A percentile compares a stretch with the other conserved stretches of the same genome.
These are phyloP conservation scores for Eucidaris tribuloides DNA, from an alignment of 35 echinoderm and acorn worm genomes.

Conservation along the genomic window DNA sequence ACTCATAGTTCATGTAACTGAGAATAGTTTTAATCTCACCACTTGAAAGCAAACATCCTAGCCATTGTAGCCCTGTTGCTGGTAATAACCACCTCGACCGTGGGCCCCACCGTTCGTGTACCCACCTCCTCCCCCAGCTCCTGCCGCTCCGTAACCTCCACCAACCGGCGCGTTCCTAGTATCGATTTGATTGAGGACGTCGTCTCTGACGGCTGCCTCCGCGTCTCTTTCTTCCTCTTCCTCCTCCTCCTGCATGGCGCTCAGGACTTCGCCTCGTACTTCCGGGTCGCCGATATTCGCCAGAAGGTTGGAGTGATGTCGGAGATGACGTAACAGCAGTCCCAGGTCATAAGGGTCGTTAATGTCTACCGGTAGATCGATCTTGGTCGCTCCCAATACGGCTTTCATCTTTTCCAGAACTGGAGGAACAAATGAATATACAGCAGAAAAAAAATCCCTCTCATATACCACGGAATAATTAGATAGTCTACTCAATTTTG, in stretches of 20 bases:
- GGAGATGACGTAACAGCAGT: constrained; percentile 70
- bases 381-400: constrained; percentile 69
- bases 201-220: neutral
- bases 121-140: neutral
- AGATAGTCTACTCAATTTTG: neutral
- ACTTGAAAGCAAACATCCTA: too few relatives aligned
- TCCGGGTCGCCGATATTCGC: constrained; percentile 70
- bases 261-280: constrained; percentile 53
- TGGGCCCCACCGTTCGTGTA: neutral
- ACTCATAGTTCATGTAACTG: too few relatives aligned
- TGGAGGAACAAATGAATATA: neutral
- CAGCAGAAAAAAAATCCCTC: neutral
- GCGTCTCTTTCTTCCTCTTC: constrained; percentile 7
- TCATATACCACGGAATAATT: neutral
- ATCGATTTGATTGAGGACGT: neutral
- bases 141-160: neutral
- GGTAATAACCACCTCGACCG: too few relatives aligned
- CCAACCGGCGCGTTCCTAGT: neutral
- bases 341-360: constrained; percentile 92
- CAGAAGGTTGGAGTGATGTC: constrained; percentile 80
- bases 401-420: constrained; percentile 72
- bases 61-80: too few relatives aligned
- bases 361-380: constrained; percentile 86
- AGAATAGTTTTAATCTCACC: too few relatives aligned
- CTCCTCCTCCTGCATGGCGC: constrained; percentile 65